Evolutionary conservation across 2,113 vertebrate genomes (phyloP).

Genomic region (Hemiprocne comata): DNA sequence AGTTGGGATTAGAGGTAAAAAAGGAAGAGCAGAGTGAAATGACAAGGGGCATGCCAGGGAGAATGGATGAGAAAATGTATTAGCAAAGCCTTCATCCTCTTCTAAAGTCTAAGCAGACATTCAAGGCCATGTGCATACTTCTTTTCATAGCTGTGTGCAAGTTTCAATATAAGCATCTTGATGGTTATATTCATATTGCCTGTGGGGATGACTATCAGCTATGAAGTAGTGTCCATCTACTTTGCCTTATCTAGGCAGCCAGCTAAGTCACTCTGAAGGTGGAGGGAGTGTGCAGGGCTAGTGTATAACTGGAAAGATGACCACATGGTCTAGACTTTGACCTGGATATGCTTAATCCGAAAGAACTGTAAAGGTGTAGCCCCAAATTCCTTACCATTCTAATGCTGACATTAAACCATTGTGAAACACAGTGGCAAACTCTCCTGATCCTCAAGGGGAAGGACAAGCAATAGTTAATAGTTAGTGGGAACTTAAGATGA

Average conservation of each 20-base stretch:
- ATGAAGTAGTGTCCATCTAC: background rate
- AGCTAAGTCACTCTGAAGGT: background rate
- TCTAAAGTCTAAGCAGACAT: background rate
- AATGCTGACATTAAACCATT: background rate
- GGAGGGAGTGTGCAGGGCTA: background rate
- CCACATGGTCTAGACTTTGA: background rate
- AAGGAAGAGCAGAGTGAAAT: background rate
- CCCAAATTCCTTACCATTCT: background rate
- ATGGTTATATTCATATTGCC: background rate
- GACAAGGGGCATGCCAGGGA: background rate
- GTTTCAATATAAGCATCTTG: background rate
- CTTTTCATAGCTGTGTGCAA: background rate
- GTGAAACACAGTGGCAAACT: background rate
- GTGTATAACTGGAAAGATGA: background rate
- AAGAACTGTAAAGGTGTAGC: background rate
- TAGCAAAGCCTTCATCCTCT: background rate
- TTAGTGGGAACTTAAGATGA: background rate
- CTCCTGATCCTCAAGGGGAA: background rate
- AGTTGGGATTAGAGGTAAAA: background rate
- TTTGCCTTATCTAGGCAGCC: background rate
- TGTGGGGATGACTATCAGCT: background rate
- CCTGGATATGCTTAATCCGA: background rate
- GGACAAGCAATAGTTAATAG: background rate
- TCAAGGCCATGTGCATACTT: background rate
- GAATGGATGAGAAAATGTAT: background rate